Evolutionary conservation across 2,888 invertebrate genomes (phyloP).

Genomic region (Doris montereyensis): DNA sequence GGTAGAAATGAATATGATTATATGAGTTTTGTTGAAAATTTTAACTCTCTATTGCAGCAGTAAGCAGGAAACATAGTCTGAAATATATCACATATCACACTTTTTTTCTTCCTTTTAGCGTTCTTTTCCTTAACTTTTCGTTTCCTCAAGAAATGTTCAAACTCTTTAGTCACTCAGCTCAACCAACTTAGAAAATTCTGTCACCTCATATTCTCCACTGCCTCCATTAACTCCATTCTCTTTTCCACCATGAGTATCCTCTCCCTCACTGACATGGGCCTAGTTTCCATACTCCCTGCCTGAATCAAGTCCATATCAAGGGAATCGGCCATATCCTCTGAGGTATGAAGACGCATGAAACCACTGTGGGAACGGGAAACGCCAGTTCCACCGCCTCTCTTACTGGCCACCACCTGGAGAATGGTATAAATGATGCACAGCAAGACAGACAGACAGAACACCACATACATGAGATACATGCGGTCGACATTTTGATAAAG

Average conservation of each 20-base stretch:
- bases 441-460: conserved; percentile 60
- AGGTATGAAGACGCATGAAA: conserved; percentile 54
- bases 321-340: conserved; percentile 53
- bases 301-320: conserved; percentile 51
- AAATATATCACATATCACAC: too few relatives aligned
- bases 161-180: conserved; percentile 38
- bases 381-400: neutral
- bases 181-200: conserved; percentile 42
- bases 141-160: too few relatives aligned
- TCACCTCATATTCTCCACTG: conserved; percentile 41
- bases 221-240: conserved; percentile 30
- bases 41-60: too few relatives aligned
- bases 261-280: neutral
- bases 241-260: conserved; percentile 30
- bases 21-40: too few relatives aligned
- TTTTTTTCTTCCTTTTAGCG: too few relatives aligned
- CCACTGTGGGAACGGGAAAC: conserved; percentile 47
- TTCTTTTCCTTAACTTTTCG: too few relatives aligned
- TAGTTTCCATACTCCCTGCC: neutral
- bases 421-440: conserved; percentile 63
- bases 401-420: conserved; percentile 68
- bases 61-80: too few relatives aligned
- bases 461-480: conserved; percentile 71
- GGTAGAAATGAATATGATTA: too few relatives aligned
- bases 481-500: conserved; percentile 67